These are phyloP conservation scores for Podarcis cretensis DNA, from an alignment of 2,113 vertebrate species.

Conservation along the genomic window DNA sequence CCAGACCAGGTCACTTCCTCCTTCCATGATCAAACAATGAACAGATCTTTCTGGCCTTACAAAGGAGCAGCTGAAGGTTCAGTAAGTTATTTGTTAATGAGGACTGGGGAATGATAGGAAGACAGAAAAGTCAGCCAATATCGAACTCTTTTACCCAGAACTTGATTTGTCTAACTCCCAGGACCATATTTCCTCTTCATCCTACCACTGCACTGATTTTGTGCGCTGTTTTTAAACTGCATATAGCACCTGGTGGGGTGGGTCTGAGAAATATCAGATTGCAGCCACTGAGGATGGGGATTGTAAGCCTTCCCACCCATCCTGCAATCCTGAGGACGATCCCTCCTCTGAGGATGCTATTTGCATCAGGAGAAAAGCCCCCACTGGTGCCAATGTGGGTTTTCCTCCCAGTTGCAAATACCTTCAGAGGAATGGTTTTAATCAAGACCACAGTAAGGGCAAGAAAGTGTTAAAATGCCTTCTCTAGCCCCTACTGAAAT, in stretches of 20 bases:
- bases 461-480: not conserved
- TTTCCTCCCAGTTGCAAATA: not conserved
- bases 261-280: not conserved
- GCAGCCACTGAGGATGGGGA: not conserved
- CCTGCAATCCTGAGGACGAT: not conserved
- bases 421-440: not conserved
- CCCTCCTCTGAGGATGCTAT: not conserved
- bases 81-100: not conserved
- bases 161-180: not conserved
- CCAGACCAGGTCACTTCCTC: not conserved
- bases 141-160: not conserved
- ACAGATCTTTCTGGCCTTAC: not conserved
- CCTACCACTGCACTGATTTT: not conserved
- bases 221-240: not conserved
- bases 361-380: not conserved
- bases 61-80: not conserved
- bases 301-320: not conserved
- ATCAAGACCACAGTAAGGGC: too few relatives aligned
- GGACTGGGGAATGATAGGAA: not conserved
- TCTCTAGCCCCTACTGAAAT: not conserved
- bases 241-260: not conserved
- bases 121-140: not conserved
- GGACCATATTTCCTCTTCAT: not conserved
- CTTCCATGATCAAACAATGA: not conserved
- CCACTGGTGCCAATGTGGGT: not conserved